Evolutionary conservation across 2,113 vertebrate species (phyloP).

Genomic region (Cichladusa arquata): DNA sequence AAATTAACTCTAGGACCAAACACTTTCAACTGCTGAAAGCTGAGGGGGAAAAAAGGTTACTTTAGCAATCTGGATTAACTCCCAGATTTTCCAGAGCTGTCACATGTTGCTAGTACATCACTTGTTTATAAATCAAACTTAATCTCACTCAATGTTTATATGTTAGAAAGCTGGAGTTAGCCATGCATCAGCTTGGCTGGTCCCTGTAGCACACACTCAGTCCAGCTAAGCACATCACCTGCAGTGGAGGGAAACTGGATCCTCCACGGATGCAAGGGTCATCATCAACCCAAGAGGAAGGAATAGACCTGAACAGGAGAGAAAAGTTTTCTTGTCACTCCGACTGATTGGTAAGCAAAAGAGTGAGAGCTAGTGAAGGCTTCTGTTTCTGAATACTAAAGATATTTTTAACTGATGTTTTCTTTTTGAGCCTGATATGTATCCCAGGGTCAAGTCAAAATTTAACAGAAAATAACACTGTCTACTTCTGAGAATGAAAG

Average conservation of each 20-base stretch:
- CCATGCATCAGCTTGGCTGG: neutral
- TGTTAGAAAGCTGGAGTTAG: neutral
- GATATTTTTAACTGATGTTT: neutral
- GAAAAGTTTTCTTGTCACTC: neutral
- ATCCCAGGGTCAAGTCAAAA: neutral
- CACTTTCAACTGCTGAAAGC: neutral
- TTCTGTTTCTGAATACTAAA: neutral
- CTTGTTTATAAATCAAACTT: neutral
- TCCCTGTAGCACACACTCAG: too few species aligned
- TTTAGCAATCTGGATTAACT: neutral
- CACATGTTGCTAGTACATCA: neutral
- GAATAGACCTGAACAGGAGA: neutral
- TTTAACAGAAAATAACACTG: neutral
- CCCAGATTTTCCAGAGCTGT: neutral
- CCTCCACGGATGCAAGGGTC: neutral
- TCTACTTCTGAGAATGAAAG: neutral
- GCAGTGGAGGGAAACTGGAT: rapidly evolving
- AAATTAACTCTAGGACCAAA: neutral
- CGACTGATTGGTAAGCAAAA: neutral
- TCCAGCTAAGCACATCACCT: neutral
- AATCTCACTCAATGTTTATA: neutral
- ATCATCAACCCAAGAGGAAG: neutral
- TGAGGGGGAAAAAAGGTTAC: rapidly evolving
- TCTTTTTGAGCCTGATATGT: neutral
- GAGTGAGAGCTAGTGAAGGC: neutral